Base-by-base conservation (phyloP, 2,888 invertebrate genomes). In the Pseudococcus jackbeardsleyi region DNA sequence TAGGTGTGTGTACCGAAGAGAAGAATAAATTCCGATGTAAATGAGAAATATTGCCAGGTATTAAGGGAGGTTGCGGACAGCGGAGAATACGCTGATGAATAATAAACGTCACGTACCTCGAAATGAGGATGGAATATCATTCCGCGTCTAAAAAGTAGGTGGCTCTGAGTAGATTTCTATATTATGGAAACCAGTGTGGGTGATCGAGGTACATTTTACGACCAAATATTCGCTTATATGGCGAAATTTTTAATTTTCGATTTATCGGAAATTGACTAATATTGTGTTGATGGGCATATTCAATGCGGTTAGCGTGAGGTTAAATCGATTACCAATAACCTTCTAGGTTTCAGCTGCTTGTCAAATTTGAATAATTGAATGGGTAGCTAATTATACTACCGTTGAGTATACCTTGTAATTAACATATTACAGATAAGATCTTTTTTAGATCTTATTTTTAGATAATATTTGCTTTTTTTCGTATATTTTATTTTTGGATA, bases 21-120 rank as follows among this genome's bases (percentile, higher is more conserved):
- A 26, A 72, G 72, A 72, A 72, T 72, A 72, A 26, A 72, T 72
- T 72, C 72, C 72, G 33, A 72, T 72, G 72, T 72, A 72, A 72
- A 72, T 72, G 72, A 72, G 72, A 72, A 72, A 33, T 39, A 39
- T 39, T 33, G 42, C 6, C 5, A 8, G 72, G 64, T 22, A 64
- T 64, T 64, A 64, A 64, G 22, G 64, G 64, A 64, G 64, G 11
- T 64, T 64, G 22, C 19, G 15, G 50, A 5, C 19, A 7, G 11
- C 8, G 72, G 33, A 39, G 33, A 26, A 33, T 26, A 26, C 9
- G 42, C 22, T 33, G 72, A 64, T n/a, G 33, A 33, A 72, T 33
- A 72, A 72, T 72, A 72, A 72, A 72, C 72, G 72, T 72, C 72
- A 72, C 72, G 72, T 72, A 64, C 9, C 9, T 64, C 4, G 22